Evolutionary conservation across 2,113 vertebrate species (phyloP).

Genomic region (Corythoichthys intestinalis): DNA sequence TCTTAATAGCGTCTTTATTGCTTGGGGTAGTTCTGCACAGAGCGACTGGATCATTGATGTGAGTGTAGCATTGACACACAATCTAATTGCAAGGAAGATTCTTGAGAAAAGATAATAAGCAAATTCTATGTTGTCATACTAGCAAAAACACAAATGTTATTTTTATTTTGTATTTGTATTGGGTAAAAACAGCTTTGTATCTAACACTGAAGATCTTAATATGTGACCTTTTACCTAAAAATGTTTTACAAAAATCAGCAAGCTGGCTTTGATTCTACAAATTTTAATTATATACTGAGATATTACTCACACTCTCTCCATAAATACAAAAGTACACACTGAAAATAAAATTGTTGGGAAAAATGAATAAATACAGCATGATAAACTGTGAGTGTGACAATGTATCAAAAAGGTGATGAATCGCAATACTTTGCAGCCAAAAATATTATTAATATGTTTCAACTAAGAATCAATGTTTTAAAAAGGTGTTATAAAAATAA

Average conservation of each 20-base stretch:
- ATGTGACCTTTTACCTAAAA: background rate
- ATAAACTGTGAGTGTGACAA: too few species aligned
- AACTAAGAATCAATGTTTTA: too few species aligned
- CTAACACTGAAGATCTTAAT: too few species aligned
- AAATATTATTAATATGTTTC: too few species aligned
- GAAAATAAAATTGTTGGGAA: too few species aligned
- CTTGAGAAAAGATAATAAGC: background rate
- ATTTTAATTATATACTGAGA: background rate
- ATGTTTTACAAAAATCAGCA: background rate
- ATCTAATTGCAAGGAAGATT: background rate
- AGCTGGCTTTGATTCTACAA: background rate
- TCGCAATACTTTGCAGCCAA: too few species aligned
- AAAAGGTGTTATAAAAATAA: too few species aligned
- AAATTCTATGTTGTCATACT: background rate
- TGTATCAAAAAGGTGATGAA: too few species aligned
- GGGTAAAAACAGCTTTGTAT: background rate
- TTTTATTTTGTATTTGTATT: background rate
- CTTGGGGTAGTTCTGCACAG: background rate
- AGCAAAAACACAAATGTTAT: background rate
- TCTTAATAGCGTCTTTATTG: background rate
- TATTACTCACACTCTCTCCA: background rate
- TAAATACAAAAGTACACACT: too few species aligned
- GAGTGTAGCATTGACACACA: background rate
- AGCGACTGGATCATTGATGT: background rate
- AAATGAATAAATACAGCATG: too few species aligned